Evolutionary conservation across 2,113 vertebrate species (phyloP), one percentile per base, ranked within the genome.

Genomic region (Anseranas semipalmata): DNA sequence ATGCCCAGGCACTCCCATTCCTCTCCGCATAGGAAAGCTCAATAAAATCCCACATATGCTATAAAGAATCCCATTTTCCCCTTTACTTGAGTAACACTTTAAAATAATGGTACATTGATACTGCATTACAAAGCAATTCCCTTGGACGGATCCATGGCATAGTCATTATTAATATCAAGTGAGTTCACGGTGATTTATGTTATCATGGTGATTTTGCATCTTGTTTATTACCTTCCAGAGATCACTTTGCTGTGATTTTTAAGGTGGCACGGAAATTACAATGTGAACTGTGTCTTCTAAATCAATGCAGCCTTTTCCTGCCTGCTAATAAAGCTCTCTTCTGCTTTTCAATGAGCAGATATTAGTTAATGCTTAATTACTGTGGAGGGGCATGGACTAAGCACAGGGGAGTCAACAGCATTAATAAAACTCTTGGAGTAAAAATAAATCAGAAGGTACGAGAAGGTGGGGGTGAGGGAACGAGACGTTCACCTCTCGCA

Each of bases 161-260:
- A 9, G 65, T 46, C 22, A 4, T 96, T 91, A 94, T 87, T 93
- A 96, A 96, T 87, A 91, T 60, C 89, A 87, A 87, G 72, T 63
- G 90, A 94, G 62, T 70, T 94, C 55, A 50, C 19, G 1, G 22
- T 91, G 95, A 97, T 97, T 97, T 96, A 96, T 88, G 59, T 60
- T 60, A 93, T 97, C 86, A 45, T 19, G 84, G 95, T 90, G 95
- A 96, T 97, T 97, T 95, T 97, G 97, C 93, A 97, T 97, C 97
- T 95, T 96, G 95, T 97, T 97, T 97, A 96, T 95, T 91, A 76
- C 96, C 88, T 97, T 96, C 68, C 33, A 85, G 94, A 94, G 96
- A 97, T 97, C 96, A 85, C 96, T 96, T 94, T 82, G 85, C 82
- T 82, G 87, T 81, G 90, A 90, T 97, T 95, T 94, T 94, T 97